Evolutionary conservation across 1,140 invertebrate genomes (phyloP).

Genomic region (Sipha flava): DNA sequence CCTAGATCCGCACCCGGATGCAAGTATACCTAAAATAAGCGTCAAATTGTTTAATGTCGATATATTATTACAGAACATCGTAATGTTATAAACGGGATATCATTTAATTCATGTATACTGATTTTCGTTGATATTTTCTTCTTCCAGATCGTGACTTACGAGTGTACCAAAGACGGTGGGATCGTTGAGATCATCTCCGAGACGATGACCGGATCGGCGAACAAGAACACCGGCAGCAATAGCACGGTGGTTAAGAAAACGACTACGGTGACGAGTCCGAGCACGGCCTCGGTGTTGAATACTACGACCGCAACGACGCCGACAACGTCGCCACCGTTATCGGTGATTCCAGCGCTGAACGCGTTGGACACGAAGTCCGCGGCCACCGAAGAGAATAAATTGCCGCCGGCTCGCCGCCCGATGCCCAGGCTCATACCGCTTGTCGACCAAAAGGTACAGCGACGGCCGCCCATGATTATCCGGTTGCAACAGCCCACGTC

Average conservation of each 20-base stretch:
- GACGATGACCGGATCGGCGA: neutral
- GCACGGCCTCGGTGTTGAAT: neutral
- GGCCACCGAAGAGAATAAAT: constrained; percentile 44
- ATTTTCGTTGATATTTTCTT: neutral
- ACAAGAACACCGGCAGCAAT: neutral
- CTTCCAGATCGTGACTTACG: constrained; percentile 1
- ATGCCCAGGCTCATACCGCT: constrained; percentile 65
- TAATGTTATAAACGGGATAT: too few species aligned
- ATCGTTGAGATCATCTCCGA: too few species aligned
- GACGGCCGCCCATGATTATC: neutral
- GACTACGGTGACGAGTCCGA: too few species aligned
- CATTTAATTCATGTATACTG: too few species aligned
- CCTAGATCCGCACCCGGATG: too few species aligned
- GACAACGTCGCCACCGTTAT: too few species aligned
- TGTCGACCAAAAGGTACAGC: constrained; percentile 35
- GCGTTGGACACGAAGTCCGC: too few species aligned
- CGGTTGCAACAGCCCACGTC: neutral
- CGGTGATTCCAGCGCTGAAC: too few species aligned
- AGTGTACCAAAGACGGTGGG: too few species aligned
- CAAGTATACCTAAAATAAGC: too few species aligned
- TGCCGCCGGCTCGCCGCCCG: constrained; percentile 53
- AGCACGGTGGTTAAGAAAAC: neutral
- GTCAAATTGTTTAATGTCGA: too few species aligned
- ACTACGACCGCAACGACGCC: neutral
- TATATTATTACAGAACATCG: too few species aligned